Evolutionary conservation across 2,113 vertebrate genomes (phyloP), one percentile per base, ranked within the genome.

Genomic region (Fregetta grallaria): DNA sequence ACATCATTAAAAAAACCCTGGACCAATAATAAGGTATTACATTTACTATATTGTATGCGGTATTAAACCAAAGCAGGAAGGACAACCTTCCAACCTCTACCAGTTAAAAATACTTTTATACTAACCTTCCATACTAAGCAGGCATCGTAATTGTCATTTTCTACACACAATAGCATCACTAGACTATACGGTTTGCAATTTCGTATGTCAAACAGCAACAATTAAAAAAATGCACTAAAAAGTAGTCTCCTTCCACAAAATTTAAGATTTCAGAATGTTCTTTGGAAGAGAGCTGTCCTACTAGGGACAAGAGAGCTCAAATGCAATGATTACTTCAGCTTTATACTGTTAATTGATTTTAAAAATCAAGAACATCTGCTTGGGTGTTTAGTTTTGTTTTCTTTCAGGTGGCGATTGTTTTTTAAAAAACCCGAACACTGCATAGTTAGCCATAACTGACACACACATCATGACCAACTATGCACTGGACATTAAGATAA

Each of bases 81-180:
- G 4, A 67, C 22, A 87, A 72, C 20, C 22, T 72, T 62, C 23
- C 13, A 44, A 67, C 11, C 11, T 18, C 22, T 27, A 55, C 10
- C 16, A 42, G 4, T 14, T 62, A 27, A 81, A 66, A 68, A n/a
- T 10, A 30, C 27, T 70, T 66, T 16, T 6, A 15, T 1, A 40
- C 5, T 19, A 56, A 36, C 4, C 38, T 65, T 49, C 52, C 6
- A 29, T 6, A 44, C 5, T 25, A 58, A 71, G 5, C 13, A 70
- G 2, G 6, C 11, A 70, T 26, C 7, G 2, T 7, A 72, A 65
- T 1, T 17, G 11, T 3, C 0, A 1, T 25, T 68, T 52, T 68
- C 27, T 40, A 45, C 9, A 36, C 2, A 27, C 3, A 13, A 6
- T 0, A 63, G 10, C 8, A 85, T 32, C 26, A 32, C 19, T 27